These are phyloP conservation scores for Monopis laevigella DNA, from an alignment of 2,888 invertebrate species.

Conservation along the genomic window DNA sequence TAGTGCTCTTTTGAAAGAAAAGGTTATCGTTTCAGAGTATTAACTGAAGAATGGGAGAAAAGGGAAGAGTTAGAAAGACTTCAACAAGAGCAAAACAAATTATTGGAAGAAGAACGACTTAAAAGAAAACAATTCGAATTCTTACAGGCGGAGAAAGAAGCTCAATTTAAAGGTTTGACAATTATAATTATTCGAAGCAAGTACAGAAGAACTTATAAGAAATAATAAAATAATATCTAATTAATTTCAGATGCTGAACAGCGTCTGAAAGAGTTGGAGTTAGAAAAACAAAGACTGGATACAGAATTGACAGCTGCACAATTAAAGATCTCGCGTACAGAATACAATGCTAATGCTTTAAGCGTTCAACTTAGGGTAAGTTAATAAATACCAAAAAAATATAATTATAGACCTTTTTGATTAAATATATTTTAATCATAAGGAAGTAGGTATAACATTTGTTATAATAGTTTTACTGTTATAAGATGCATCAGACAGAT, in stretches of 20 bases:
- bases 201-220: not conserved
- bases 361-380: slow-evolving; percentile 52
- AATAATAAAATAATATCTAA: not conserved
- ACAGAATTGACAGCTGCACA: slow-evolving; percentile 74
- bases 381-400: too few relatives aligned
- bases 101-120: slow-evolving; percentile 77
- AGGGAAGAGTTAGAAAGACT: slow-evolving; percentile 81
- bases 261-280: slow-evolving; percentile 75
- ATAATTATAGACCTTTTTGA: too few relatives aligned
- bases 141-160: slow-evolving; percentile 75
- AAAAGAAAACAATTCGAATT: slow-evolving; percentile 80
- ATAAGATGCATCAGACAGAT: too few relatives aligned
- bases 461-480: too few relatives aligned
- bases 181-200: not conserved
- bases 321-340: slow-evolving; percentile 74
- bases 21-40: too few relatives aligned
- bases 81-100: slow-evolving; percentile 78
- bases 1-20: too few relatives aligned
- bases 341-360: slow-evolving; percentile 59
- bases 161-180: slow-evolving; percentile 69
- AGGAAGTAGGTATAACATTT: too few relatives aligned
- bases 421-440: too few relatives aligned
- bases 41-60: slow-evolving; percentile 87
- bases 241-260: slow-evolving; percentile 72
- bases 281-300: slow-evolving; percentile 75